phyloP scores from a whole-genome alignment of 1,140 invertebrate species.

The Lasioglossum albipes region DNA sequence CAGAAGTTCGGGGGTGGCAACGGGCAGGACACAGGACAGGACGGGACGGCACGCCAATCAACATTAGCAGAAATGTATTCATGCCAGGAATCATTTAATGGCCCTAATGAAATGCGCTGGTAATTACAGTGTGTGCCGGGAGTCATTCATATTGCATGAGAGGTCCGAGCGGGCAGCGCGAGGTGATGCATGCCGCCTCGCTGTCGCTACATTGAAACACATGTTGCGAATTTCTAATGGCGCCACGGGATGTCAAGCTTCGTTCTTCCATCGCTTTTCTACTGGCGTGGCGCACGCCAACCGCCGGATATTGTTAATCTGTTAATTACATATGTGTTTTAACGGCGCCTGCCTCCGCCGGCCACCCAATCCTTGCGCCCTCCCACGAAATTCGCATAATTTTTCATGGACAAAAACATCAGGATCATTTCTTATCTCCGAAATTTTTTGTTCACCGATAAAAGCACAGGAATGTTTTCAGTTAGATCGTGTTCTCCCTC shows the following conservation, averaged over 20 bases:
- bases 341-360: background rate
- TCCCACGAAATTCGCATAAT: no score
- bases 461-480: no score
- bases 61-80: conserved; percentile 66
- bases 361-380: no score
- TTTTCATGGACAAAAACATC: no score
- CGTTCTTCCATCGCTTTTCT: conserved; percentile 35
- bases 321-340: conserved; percentile 8
- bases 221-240: conserved; percentile 65
- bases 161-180: conserved; percentile 41
- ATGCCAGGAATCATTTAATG: conserved; percentile 71
- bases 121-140: conserved; percentile 70
- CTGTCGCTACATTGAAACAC: conserved; percentile 64
- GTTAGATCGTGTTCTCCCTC: no score
- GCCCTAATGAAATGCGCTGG: conserved; percentile 73
- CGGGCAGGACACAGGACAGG: background rate
- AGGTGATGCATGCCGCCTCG: conserved; percentile 57
- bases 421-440: no score
- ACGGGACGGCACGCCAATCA: conserved; percentile 48
- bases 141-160: conserved; percentile 74
- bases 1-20: background rate
- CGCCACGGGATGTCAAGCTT: conserved; percentile 32
- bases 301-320: conserved; percentile 27
- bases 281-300: conserved; percentile 18
- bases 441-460: no score